These are phyloP conservation scores for Galerucella nymphaeae DNA, from an alignment of 2,888 invertebrate genomes.

Conservation along the genomic window DNA sequence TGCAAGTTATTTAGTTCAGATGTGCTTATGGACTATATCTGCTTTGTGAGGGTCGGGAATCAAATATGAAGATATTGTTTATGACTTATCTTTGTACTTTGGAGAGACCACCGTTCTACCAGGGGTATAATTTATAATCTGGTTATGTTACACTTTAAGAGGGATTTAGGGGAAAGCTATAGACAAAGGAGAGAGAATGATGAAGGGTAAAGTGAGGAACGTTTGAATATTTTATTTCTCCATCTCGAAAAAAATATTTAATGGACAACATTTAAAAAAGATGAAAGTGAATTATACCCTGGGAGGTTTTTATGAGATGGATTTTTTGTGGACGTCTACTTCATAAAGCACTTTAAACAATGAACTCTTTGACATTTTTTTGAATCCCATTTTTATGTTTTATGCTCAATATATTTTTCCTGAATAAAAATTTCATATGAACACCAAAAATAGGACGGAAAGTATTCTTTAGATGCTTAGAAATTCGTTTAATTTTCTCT, in stretches of 20 bases:
- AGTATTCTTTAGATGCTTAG: too few species aligned
- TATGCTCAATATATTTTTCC: not conserved
- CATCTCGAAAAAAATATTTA: slow-evolving; percentile 38
- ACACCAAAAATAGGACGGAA: too few species aligned
- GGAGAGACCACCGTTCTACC: slow-evolving; percentile 29
- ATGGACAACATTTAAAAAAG: slow-evolving; percentile 31
- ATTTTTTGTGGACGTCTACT: slow-evolving; percentile 21
- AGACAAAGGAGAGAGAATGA: slow-evolving; percentile 25
- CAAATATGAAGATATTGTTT: slow-evolving; percentile 43
- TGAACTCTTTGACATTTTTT: slow-evolving; percentile 19
- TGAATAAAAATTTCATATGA: too few species aligned
- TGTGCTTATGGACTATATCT: slow-evolving; percentile 7
- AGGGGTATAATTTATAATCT: slow-evolving; percentile 39
- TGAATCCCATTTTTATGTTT: slow-evolving; percentile 23
- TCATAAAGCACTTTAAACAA: slow-evolving; percentile 28
- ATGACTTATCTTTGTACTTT: slow-evolving; percentile 41
- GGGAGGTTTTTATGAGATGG: slow-evolving; percentile 20
- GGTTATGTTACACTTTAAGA: slow-evolving; percentile 34
- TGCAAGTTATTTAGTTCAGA: not conserved
- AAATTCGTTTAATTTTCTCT: too few species aligned
- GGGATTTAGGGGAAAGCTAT: slow-evolving; percentile 27
- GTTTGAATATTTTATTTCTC: slow-evolving; percentile 42
- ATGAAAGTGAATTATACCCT: slow-evolving; percentile 28
- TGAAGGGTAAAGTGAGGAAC: slow-evolving; percentile 18
- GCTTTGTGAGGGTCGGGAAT: slow-evolving; percentile 16